A percentile compares a stretch with the other conserved stretches of the same genome.
phyloP scores from a whole-genome alignment of 2,797 vertebrate genomes.

The Diceros bicornis region DNA sequence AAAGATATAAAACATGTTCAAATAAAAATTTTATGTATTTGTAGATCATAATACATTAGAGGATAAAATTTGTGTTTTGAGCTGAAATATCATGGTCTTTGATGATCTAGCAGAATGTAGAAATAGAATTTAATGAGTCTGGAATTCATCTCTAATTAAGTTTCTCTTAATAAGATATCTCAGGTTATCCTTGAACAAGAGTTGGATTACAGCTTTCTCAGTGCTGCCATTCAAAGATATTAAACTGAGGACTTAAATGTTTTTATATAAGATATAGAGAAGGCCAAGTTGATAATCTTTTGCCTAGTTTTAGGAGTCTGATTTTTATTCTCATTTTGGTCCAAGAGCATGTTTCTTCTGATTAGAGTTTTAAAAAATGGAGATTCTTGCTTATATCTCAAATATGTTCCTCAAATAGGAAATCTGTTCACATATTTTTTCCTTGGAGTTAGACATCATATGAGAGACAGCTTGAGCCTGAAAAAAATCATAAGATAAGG shows the following conservation, averaged over 20 bases:
- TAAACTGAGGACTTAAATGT: background rate
- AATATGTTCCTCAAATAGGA: background rate
- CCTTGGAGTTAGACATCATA: background rate
- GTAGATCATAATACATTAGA: background rate
- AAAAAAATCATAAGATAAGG: background rate
- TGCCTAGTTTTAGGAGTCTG: background rate
- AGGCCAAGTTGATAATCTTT: background rate
- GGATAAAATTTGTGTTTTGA: background rate
- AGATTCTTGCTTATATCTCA: background rate
- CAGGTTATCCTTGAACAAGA: background rate
- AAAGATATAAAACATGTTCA: background rate
- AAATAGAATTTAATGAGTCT: background rate
- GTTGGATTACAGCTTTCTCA: background rate
- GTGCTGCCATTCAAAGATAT: background rate
- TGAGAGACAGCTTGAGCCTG: background rate
- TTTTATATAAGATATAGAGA: background rate
- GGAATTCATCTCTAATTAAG: background rate
- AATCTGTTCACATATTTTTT: background rate
- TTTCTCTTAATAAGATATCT: background rate
- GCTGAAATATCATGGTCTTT: background rate
- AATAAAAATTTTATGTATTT: background rate
- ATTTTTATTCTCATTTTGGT: slow-evolving; percentile 30
- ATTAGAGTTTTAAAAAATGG: background rate
- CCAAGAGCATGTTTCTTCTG: slow-evolving; percentile 4
- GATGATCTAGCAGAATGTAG: background rate